Base-by-base conservation (phyloP, 2,797 vertebrate genomes). In the Phyllotis vaccarum region DNA sequence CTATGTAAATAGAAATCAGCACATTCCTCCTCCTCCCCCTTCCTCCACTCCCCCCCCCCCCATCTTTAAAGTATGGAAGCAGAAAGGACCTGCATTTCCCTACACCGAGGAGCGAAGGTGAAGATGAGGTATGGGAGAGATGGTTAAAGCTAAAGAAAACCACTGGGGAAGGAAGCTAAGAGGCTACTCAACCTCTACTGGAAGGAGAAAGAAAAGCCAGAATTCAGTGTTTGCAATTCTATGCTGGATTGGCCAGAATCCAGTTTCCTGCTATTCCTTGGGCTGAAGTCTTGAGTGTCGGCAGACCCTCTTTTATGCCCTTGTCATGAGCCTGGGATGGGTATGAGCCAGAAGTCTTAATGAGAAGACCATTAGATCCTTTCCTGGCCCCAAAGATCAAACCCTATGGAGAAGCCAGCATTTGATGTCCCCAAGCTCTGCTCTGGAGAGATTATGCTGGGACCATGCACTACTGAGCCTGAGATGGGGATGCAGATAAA, bases 1-100 rank as follows among this genome's bases (percentile, higher is more conserved):
- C 97, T 98, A 94, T 97, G 95, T 94, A 97, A 93, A 96, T 19
- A 96, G 97, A 94, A 89, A 90, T 56, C 21, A 93, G 81, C 62
- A 83, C 64, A 88, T 92, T 78, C 68, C 78, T 86, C 70, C 90
- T 81, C 16, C 62, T 86, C 72, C 83, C 79, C 97, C 86, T 34
- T 58, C 76, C 70, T 91, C 93, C 93, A 31, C 75, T 81, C 43
- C 31, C 78, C 62, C 74, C 62, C 74, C 88, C 74, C 49, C 58
- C 75, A 54, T 34, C 86, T 88, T 92, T 43, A 1, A 94, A 89
- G 89, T 80, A 82, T 76, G 70, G 95, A 93, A 87, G 46, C 66
- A 95, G 90, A 94, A 95, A 86, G 80, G 89, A 89, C 66, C 70
- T 52, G 78, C 76, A 74, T 60, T 89, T 89, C 66, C 90, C 91